Percentiles rank a stretch among this genome's conserved stretches.
phyloP scores from a whole-genome alignment of 2,797 vertebrate species.

The Chloroceryle amazona region DNA sequence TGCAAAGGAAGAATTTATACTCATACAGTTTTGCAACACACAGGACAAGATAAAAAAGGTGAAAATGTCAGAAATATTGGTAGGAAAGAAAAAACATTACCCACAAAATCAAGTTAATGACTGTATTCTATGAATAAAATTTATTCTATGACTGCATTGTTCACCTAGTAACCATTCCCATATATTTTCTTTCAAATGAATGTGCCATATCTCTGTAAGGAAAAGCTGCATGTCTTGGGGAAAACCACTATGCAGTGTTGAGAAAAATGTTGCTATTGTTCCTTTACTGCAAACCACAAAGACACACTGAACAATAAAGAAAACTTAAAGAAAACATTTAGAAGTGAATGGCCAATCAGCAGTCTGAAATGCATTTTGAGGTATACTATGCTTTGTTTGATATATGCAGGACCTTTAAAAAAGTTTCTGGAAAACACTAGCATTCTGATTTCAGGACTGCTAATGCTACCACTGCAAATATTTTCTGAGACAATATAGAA shows the following conservation, averaged over 20 bases:
- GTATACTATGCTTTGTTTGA: background rate
- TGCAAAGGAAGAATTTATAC: background rate
- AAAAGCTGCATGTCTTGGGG: background rate
- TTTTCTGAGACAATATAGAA: background rate
- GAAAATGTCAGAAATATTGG: background rate
- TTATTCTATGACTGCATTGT: background rate
- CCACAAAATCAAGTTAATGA: background rate
- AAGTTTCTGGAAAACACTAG: background rate
- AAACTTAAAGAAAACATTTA: background rate
- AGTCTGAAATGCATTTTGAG: background rate
- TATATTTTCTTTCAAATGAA: background rate
- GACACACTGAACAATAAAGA: background rate
- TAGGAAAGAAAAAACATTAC: background rate
- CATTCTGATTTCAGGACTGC: background rate
- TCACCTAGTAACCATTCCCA: background rate
- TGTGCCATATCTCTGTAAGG: background rate
- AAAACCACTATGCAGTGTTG: background rate
- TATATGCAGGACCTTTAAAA: background rate
- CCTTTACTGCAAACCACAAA: background rate
- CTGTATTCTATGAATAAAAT: background rate
- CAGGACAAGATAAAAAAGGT: background rate
- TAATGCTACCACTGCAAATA: background rate
- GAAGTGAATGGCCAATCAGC: background rate
- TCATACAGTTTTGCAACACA: background rate
- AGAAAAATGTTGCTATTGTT: background rate